Percentiles rank a stretch among this genome's conserved stretches.
phyloP scores from a whole-genome alignment of 2,888 invertebrate genomes.

The Pegoplata infirma region DNA sequence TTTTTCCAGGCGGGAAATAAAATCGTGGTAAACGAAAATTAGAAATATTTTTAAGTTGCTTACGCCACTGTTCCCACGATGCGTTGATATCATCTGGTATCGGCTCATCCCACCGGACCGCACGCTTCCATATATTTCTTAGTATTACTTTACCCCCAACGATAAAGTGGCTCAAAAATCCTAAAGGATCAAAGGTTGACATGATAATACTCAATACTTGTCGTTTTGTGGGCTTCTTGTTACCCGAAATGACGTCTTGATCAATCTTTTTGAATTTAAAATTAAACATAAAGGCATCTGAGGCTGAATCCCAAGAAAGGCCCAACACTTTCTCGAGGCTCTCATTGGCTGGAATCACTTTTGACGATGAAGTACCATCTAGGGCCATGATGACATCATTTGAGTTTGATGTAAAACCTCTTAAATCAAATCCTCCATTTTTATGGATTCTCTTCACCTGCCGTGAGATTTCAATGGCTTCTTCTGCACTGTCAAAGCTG shows the following conservation, averaged over 20 bases:
- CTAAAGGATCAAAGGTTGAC: constrained; percentile 34
- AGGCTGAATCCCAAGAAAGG: constrained; percentile 7
- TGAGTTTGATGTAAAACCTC: constrained; percentile 51
- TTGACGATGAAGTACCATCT: constrained; percentile 1
- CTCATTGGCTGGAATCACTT: not conserved
- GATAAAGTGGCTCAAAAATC: constrained; percentile 37
- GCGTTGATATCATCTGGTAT: constrained; percentile 38
- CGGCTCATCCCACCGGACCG: constrained; percentile 47
- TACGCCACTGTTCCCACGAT: constrained; percentile 21
- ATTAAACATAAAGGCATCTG: constrained; percentile 27
- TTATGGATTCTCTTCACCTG: constrained; percentile 37
- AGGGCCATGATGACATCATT: constrained; percentile 20
- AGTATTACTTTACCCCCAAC: constrained; percentile 31
- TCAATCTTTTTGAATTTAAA: constrained; percentile 13
- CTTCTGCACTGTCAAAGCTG: constrained; percentile 15
- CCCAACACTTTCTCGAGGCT: constrained; percentile 19
- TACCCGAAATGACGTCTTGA: not conserved
- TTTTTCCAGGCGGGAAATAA: constrained; percentile 17
- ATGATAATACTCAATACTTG: constrained; percentile 41
- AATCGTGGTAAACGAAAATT: constrained; percentile 20
- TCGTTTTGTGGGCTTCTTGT: constrained; percentile 25
- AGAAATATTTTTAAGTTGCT: constrained; percentile 3
- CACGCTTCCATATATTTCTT: constrained; percentile 40
- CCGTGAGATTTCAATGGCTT: constrained; percentile 37
- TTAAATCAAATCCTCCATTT: too few relatives aligned